These are phyloP conservation scores for Heliconius hermathena DNA, from an alignment of 1,140 invertebrate genomes.

Conservation along the genomic window DNA sequence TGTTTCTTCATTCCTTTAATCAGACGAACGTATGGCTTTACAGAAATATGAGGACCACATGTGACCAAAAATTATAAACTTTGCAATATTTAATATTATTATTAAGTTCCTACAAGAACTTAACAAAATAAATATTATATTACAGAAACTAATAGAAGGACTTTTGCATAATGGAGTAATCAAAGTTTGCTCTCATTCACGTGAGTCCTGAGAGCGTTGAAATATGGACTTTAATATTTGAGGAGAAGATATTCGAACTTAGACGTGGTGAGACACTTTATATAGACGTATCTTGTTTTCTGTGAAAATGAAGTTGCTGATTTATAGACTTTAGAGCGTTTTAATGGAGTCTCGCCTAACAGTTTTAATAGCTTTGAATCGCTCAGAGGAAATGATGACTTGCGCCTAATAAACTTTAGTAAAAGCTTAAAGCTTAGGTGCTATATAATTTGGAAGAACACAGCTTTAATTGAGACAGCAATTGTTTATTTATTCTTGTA, in stretches of 20 bases:
- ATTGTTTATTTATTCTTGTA: neutral
- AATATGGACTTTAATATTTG: slow-evolving; percentile 35
- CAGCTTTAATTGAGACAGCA: neutral
- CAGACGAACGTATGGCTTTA: no score
- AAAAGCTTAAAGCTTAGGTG: slow-evolving; percentile 8
- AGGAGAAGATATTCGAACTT: slow-evolving; percentile 30
- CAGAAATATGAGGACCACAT: no score
- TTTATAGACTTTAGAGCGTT: slow-evolving; percentile 36
- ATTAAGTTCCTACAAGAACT: neutral
- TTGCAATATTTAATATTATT: neutral
- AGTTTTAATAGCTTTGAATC: slow-evolving; percentile 33
- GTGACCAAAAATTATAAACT: no score
- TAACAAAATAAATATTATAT: neutral
- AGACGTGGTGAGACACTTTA: slow-evolving; percentile 23
- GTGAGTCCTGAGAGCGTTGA: slow-evolving; percentile 33
- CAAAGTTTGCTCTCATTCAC: slow-evolving; percentile 37
- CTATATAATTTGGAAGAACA: neutral
- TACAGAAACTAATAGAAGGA: neutral
- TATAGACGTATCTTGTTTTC: slow-evolving; percentile 40
- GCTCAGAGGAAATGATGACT: slow-evolving; percentile 29
- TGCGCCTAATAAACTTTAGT: slow-evolving; percentile 25
- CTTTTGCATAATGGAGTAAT: slow-evolving; percentile 35
- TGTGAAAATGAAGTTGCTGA: slow-evolving; percentile 39
- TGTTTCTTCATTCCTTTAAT: no score
- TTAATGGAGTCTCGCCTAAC: slow-evolving; percentile 37